Evolutionary conservation across 2,113 vertebrate genomes (phyloP).

Genomic region (Puntigrus tetrazona): DNA sequence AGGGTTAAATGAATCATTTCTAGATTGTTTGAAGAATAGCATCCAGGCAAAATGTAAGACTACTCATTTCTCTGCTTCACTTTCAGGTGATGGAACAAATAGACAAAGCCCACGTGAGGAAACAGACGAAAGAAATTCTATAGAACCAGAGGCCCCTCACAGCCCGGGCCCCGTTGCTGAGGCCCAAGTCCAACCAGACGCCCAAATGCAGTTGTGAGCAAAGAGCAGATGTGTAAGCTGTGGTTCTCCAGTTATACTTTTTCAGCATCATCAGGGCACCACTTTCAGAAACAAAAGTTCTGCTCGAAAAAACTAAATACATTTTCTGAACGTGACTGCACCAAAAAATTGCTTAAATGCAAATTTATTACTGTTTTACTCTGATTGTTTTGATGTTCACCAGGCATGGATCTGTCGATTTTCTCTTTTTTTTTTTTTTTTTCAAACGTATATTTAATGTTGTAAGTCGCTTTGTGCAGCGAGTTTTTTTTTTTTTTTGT

Average conservation of each 20-base stretch:
- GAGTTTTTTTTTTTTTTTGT: conserved; percentile 39
- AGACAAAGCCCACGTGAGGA: conserved; percentile 77
- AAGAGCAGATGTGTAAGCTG: conserved; percentile 96
- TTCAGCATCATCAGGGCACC: conserved; percentile 46
- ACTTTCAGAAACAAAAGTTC: conserved; percentile 35
- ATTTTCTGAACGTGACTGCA: background rate
- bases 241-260: conserved; percentile 67
- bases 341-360: conserved; percentile 18
- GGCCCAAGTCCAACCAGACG: conserved; percentile 73
- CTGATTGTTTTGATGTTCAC: conserved; percentile 64
- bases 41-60: background rate
- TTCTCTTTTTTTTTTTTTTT: background rate
- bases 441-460: conserved; percentile 56
- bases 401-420: conserved; percentile 60
- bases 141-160: conserved; percentile 82
- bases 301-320: background rate
- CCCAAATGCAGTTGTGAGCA: conserved; percentile 87
- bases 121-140: conserved; percentile 91
- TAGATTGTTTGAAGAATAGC: too few relatives aligned
- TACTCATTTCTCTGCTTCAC: background rate
- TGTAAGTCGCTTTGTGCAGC: conserved; percentile 56
- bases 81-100: conserved; percentile 76
- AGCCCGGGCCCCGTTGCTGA: conserved; percentile 67
- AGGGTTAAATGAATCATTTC: too few relatives aligned
- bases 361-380: conserved; percentile 53